These are phyloP conservation scores for Chunga burmeisteri DNA, from an alignment of 2,113 vertebrate genomes.

Conservation along the genomic window DNA sequence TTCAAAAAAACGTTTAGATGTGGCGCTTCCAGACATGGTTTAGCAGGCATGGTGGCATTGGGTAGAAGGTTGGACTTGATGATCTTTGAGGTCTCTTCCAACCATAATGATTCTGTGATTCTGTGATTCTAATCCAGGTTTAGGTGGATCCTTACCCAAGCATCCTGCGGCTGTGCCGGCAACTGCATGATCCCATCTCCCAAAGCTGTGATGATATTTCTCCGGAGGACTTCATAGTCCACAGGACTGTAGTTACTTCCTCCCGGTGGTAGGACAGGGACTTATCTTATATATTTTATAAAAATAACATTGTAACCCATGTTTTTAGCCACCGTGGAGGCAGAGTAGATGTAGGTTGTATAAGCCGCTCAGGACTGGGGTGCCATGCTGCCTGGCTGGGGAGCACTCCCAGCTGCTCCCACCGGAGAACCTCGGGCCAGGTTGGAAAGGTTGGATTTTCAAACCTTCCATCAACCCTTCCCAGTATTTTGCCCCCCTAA, in stretches of 20 bases:
- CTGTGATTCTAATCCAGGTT: neutral
- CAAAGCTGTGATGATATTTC: neutral
- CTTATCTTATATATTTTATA: rapidly evolving
- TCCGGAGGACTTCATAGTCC: rapidly evolving
- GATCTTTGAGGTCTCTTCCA: too few relatives aligned
- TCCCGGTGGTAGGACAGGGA: neutral
- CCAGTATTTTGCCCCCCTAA: too few relatives aligned
- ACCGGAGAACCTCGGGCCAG: rapidly evolving
- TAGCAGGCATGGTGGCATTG: too few relatives aligned
- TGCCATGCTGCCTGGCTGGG: neutral
- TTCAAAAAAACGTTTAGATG: too few relatives aligned
- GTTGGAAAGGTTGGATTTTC: rapidly evolving
- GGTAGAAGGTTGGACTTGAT: too few relatives aligned
- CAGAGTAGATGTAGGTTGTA: neutral
- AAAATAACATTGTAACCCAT: rapidly evolving
- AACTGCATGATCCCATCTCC: rapidly evolving
- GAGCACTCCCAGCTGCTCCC: neutral
- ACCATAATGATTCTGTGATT: too few relatives aligned
- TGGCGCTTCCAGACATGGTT: too few relatives aligned
- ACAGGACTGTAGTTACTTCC: neutral
- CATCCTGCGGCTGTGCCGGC: rapidly evolving
- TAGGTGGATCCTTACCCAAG: neutral
- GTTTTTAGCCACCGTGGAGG: neutral
- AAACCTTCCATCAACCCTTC: neutral
- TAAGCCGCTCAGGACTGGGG: neutral